A percentile compares a stretch with the other conserved stretches of the same genome.
phyloP scores from a whole-genome alignment of 2,888 invertebrate species.

The Arge pagana region DNA sequence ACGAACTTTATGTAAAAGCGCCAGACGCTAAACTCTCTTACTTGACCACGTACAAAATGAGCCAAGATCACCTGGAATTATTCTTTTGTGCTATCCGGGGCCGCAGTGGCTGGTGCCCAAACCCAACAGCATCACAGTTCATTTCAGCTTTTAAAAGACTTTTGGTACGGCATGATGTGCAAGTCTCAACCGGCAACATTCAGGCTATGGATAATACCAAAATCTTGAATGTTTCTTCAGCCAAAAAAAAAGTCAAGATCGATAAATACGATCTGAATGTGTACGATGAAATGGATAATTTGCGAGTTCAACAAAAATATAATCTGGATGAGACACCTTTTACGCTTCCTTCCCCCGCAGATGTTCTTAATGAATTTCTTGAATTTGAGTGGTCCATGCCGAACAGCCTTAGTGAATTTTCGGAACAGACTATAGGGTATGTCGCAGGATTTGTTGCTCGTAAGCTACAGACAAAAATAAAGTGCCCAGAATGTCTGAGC shows the following conservation, averaged over 20 bases:
- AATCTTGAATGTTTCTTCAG: constrained; percentile 1
- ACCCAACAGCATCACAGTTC: constrained; percentile 17
- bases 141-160: constrained; percentile 15
- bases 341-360: background rate
- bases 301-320: constrained; percentile 10
- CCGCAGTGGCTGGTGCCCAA: constrained; percentile 16
- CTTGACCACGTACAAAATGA: constrained; percentile 18
- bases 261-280: constrained; percentile 4
- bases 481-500: background rate
- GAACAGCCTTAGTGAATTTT: constrained; percentile 4
- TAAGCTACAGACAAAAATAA: background rate
- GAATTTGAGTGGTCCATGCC: background rate
- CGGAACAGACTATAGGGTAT: constrained; percentile 6
- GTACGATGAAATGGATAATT: constrained; percentile 11
- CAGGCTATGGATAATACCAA: constrained; percentile 6
- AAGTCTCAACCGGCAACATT: constrained; percentile 15
- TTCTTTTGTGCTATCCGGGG: constrained; percentile 11
- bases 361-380: constrained; percentile 2
- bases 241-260: background rate
- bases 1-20: constrained; percentile 16
- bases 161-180: constrained; percentile 11
- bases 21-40: constrained; percentile 12
- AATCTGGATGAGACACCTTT: background rate
- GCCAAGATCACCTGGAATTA: constrained; percentile 10
- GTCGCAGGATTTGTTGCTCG: constrained; percentile 5